These are phyloP conservation scores for Diplazon laetatorius DNA, from an alignment of 2,888 invertebrate genomes.

Conservation along the genomic window DNA sequence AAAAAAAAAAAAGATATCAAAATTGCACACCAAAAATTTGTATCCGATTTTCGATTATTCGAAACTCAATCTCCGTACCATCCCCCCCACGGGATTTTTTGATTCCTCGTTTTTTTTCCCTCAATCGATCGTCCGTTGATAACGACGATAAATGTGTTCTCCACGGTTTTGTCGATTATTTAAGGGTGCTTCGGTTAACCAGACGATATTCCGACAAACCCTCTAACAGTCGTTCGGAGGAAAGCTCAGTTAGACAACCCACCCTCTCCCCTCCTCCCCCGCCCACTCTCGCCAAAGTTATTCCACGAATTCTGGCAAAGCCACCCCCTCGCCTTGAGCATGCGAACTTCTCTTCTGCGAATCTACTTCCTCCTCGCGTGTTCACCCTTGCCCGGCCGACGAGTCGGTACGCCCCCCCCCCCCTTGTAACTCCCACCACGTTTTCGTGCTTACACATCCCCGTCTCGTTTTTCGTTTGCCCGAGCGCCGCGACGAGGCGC, in stretches of 20 bases:
- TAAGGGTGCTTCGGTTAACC: slow-evolving; percentile 10
- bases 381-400: slow-evolving; percentile 49
- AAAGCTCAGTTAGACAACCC: slow-evolving; percentile 2
- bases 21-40: too few relatives aligned
- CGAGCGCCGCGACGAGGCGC: slow-evolving; percentile 65
- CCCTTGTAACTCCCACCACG: slow-evolving; percentile 34
- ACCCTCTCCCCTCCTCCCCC: too few relatives aligned
- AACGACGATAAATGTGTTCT: not conserved
- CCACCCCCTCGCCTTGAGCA: slow-evolving; percentile 34
- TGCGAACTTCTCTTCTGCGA: slow-evolving; percentile 49
- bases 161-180: slow-evolving; percentile 18
- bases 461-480: slow-evolving; percentile 65
- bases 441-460: slow-evolving; percentile 12
- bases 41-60: too few relatives aligned
- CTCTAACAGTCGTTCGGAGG: not conserved
- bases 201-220: slow-evolving; percentile 15
- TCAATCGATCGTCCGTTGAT: not conserved
- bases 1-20: too few relatives aligned
- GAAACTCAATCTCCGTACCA: too few relatives aligned
- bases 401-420: slow-evolving; percentile 50
- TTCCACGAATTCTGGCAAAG: slow-evolving; percentile 52
- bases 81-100: too few relatives aligned
- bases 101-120: not conserved
- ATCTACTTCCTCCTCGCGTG: slow-evolving; percentile 58
- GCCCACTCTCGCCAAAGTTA: too few relatives aligned